Evolutionary conservation across 23 tunicate species (phyloP), one percentile per base, ranked within the genome.

Genomic region (Ciona savignyi): DNA sequence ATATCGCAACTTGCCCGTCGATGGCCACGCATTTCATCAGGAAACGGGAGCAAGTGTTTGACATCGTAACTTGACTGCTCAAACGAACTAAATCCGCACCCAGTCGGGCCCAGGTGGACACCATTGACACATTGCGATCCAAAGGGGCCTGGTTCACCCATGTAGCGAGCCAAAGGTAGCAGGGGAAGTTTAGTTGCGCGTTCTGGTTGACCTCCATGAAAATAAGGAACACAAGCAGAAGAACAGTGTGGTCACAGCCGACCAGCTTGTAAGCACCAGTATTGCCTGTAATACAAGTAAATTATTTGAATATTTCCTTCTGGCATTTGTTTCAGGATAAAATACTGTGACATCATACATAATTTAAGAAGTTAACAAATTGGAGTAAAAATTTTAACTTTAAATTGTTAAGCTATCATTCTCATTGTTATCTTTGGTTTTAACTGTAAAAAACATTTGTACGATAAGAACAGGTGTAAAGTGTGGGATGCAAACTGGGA

Each of bases 91-190:
- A 35, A n/a, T 73, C 67, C 30, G 21, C 11, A 62, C 78, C 65
- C 31, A 67, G 30, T 70, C 65, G 78, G 62, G 62, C 27, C 77
- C 72, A 72, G 3, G 49, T 27, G 6, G 26, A 11, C 28, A 23
- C 66, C 25, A 30, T 24, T 67, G 51, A 2, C 35, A 23, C 66
- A 25, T 65, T 22, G 35, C 35, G 11, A 20, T 28, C 67, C 29
- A 81, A 2, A 20, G 78, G 65, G 23, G 33, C 49, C 51, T 78
- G 35, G 66, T 87, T 87, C 33, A 87, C 77, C 95, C 95, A 87
- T 25, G 81, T 77, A 23, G 83, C 95, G 23, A 87, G 34, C 95
- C 95, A 87, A 29, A 81, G 28, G 62, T 74, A 75, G 63, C 78
- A 75, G 0, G 78, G 23, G 19, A 87, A 29, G 30, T 76, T 27